Evolutionary conservation across 2,113 vertebrate species (phyloP), one percentile per base, ranked within the genome.

Genomic region (Dicerorhinus sumatrensis): DNA sequence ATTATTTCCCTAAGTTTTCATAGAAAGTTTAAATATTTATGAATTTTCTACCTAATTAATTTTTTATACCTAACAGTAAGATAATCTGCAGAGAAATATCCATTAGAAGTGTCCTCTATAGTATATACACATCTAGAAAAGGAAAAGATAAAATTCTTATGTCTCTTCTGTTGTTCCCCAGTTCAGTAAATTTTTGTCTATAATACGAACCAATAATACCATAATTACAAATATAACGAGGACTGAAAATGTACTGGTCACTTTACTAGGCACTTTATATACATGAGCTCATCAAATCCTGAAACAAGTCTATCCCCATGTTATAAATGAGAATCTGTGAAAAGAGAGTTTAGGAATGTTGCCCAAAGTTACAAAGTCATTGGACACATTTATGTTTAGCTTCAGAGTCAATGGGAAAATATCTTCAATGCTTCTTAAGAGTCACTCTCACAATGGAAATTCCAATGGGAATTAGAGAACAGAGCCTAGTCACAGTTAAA

Each of bases 251-350:
- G 8, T 51, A 81, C 54, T 76, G 42, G 29, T 92, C n/a, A 70
- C n/a, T 95, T 96, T 89, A 60, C 31, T 77, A 51, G 42, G 27
- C 12, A 56, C n/a, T 85, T 81, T 11, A 82, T 87, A 51, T 54
- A 60, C 48, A 83, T 46, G 29, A 92, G 21, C 14, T 81, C 79
- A 93, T 77, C 89, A 91, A 65, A 94, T 75, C 13, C 23, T 29
- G 8, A 69, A 92, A 73, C 1, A 76, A 10, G 5, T 72, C 21
- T 92, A 94, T 51, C 77, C 23, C 5, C n/a, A 67, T 63, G 31
- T 42, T 87, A 92, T 36, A 94, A 95, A 77, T 39, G 10, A 89
- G 16, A 92, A 94, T 18, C 31, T 51, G 69, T 62, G 39, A 94
- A 72, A 58, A 51, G 7, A 73, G 0, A 62, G 17, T 70, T 97